phyloP scores from a whole-genome alignment of 2,888 invertebrate genomes.

The Ctenicera cuprea region DNA sequence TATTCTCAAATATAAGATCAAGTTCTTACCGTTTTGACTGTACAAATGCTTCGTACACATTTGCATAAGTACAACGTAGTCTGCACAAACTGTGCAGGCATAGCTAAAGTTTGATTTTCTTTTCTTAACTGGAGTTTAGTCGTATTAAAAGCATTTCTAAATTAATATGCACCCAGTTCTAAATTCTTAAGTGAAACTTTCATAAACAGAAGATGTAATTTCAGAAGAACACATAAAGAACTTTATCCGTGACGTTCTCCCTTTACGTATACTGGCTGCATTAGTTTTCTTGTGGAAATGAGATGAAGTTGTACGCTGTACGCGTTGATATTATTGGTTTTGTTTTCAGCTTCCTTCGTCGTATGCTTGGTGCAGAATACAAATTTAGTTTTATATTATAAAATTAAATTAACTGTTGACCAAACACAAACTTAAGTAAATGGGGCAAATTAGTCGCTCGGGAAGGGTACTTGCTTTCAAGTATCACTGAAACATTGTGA shows the following conservation, averaged over 20 bases:
- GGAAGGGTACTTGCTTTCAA: not conserved
- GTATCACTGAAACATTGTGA: not conserved
- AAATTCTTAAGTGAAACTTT: slow-evolving; percentile 50
- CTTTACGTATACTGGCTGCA: slow-evolving; percentile 24
- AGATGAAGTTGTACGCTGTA: slow-evolving; percentile 29
- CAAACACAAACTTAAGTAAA: slow-evolving; percentile 17
- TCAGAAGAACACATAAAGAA: slow-evolving; percentile 50
- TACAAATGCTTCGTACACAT: slow-evolving; percentile 23
- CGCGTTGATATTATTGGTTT: slow-evolving; percentile 37
- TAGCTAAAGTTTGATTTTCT: slow-evolving; percentile 41
- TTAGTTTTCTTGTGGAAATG: slow-evolving; percentile 5
- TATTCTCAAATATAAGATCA: not conserved
- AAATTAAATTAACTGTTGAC: slow-evolving; percentile 36
- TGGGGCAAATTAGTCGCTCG: not conserved
- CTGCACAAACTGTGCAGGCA: slow-evolving; percentile 28
- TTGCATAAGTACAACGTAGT: slow-evolving; percentile 39
- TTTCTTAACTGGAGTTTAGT: slow-evolving; percentile 38
- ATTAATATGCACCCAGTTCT: slow-evolving; percentile 54
- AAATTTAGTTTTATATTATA: slow-evolving; percentile 39
- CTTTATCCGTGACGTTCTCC: slow-evolving; percentile 31
- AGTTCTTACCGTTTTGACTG: not conserved
- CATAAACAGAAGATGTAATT: slow-evolving; percentile 52
- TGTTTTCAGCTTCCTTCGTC: slow-evolving; percentile 35
- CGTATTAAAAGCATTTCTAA: slow-evolving; percentile 44
- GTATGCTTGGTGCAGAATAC: slow-evolving; percentile 36